phyloP scores from a whole-genome alignment of 2,888 invertebrate genomes.

The Mesochorus sp. region DNA sequence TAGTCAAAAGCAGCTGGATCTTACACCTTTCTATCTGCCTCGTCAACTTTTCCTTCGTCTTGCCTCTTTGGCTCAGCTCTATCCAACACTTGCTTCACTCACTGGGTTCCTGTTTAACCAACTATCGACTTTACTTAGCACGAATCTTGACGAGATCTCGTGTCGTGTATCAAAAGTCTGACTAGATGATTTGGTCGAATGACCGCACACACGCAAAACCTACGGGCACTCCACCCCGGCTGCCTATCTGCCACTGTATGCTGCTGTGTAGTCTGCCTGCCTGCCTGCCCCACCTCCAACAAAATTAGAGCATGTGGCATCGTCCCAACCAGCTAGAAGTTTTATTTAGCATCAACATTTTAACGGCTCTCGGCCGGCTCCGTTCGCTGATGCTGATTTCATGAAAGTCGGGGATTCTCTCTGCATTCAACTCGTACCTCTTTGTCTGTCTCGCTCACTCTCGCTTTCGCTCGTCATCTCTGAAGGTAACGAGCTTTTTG shows the following conservation, averaged over 20 bases:
- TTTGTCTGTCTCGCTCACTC: neutral
- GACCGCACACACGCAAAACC: constrained; percentile 45
- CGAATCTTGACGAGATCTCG: constrained; percentile 12
- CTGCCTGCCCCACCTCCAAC: constrained; percentile 65
- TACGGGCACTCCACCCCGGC: constrained; percentile 59
- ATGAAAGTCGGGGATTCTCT: constrained; percentile 29
- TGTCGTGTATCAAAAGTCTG: constrained; percentile 26
- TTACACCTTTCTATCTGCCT: neutral
- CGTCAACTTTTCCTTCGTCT: neutral
- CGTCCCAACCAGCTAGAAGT: constrained; percentile 79
- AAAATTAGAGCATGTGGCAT: constrained; percentile 81
- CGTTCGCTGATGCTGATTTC: constrained; percentile 30
- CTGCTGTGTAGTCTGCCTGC: constrained; percentile 41
- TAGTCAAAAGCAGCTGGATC: neutral
- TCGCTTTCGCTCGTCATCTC: neutral
- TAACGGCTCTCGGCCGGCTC: constrained; percentile 61
- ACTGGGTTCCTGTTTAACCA: neutral
- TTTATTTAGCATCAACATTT: constrained; percentile 81
- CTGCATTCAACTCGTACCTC: constrained; percentile 36
- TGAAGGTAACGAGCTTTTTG: neutral
- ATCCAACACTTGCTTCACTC: neutral
- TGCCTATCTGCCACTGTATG: constrained; percentile 59
- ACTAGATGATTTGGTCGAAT: constrained; percentile 38
- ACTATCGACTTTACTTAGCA: constrained; percentile 19
- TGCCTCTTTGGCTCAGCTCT: neutral